Percentiles rank a stretch among this genome's conserved stretches.
Evolutionary conservation across 2,113 vertebrate species (phyloP).

Genomic region (Epinephelus moara): DNA sequence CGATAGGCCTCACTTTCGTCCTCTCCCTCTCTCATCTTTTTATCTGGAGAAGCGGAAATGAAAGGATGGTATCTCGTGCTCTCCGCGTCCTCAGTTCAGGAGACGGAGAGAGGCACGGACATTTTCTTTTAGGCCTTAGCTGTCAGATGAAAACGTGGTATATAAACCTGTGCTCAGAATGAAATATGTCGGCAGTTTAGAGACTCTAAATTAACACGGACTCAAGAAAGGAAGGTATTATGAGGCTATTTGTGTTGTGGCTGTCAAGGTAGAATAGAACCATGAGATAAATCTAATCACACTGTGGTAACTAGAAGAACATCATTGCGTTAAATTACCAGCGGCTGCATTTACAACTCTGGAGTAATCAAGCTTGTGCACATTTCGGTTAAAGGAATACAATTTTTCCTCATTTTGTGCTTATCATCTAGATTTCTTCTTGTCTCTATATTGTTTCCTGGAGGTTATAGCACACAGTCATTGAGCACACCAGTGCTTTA

Average conservation of each 20-base stretch:
- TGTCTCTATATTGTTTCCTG: conserved; percentile 1
- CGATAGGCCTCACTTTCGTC: conserved; percentile 77
- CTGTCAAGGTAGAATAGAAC: conserved; percentile 9
- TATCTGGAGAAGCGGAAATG: conserved; percentile 82
- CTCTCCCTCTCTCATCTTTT: conserved; percentile 75
- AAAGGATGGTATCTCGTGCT: conserved; percentile 80
- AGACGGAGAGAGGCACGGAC: conserved; percentile 48
- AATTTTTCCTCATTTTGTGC: conserved; percentile 17
- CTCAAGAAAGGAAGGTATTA: conserved; percentile 11
- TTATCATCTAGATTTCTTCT: conserved; percentile 1
- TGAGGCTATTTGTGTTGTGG: conserved; percentile 49
- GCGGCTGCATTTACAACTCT: conserved; percentile 31
- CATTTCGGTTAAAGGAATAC: conserved; percentile 23
- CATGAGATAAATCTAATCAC: conserved; percentile 22
- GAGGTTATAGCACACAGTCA: conserved; percentile 10
- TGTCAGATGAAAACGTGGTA: conserved; percentile 48
- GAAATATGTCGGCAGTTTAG: conserved; percentile 41
- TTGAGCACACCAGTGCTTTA: conserved; percentile 11
- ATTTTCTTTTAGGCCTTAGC: conserved; percentile 58
- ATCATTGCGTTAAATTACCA: background rate
- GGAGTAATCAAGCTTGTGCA: conserved; percentile 39
- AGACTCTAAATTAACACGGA: conserved; percentile 40
- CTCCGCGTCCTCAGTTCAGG: conserved; percentile 54
- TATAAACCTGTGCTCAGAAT: conserved; percentile 39
- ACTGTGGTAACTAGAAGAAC: conserved; percentile 4